Conservation (phyloP, 2,888 invertebrate genomes). For the Amblyjoppa proteus region DNA sequence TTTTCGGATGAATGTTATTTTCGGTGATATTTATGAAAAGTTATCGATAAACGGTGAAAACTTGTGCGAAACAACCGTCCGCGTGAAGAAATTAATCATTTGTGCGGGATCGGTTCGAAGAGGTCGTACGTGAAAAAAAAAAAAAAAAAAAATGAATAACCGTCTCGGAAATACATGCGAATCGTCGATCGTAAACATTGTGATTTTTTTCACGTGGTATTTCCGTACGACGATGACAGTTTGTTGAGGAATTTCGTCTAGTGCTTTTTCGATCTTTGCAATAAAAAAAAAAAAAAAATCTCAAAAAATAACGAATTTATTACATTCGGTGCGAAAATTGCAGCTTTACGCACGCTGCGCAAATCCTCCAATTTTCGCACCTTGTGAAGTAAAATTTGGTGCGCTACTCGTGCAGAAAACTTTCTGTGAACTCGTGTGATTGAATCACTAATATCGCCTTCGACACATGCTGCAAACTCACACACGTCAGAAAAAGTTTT, state of each 20-base stretch:
- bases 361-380: no score
- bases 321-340: no score
- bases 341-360: no score
- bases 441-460: no score
- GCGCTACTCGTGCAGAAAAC: no score
- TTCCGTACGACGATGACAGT: constrained; percentile 5
- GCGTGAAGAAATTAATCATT: background rate
- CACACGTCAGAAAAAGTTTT: no score
- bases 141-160: constrained; percentile 9
- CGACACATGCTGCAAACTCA: no score
- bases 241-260: constrained; percentile 39
- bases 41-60: background rate
- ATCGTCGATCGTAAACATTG: background rate
- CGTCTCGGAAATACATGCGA: background rate
- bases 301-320: background rate
- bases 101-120: constrained; percentile 40
- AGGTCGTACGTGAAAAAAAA: constrained; percentile 56
- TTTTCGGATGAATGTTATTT: constrained; percentile 66
- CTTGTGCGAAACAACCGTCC: background rate
- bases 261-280: constrained; percentile 32
- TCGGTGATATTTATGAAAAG: background rate
- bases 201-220: background rate
- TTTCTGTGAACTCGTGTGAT: no score
- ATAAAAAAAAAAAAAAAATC: background rate
- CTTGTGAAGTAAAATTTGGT: no score